Evolutionary conservation across 1,140 invertebrate genomes (phyloP), one percentile per base, ranked within the genome.

Genomic region (Theocolax elegans): DNA sequence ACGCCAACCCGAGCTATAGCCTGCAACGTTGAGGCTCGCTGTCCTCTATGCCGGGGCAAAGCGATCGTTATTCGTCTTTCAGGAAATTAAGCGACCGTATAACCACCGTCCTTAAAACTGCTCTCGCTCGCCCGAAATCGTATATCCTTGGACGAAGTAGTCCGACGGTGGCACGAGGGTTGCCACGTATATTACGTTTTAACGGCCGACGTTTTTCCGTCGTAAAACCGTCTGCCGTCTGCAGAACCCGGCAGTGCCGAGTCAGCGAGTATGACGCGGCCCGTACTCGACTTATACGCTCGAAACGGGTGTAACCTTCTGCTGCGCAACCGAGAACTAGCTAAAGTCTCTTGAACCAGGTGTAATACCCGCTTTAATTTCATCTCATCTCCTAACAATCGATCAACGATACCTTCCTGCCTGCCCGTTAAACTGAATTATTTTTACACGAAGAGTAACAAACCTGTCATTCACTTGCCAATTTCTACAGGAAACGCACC

Each of bases 1-100:
- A 31, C n/a, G 8, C 3, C 1, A 27, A 10, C 23, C 7, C n/a
- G n/a, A n/a, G n/a, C n/a, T n/a, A n/a, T n/a, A n/a, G n/a, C n/a
- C 40, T 6, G 58, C 40, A 15, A 27, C 27, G 21, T 6, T 13
- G 27, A 35, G 21, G 7, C 21, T 53, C 12, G 60, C 51, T 12
- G 15, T 31, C 25, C 6, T n/a, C 17, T 48, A n/a, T 12, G 40
- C 23, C 19, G 9, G 12, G 8, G 62, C 12, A 6, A 48, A 48
- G 6, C 3, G 42, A 48, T 67, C 19, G 42, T 54, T 44, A 44
- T 35, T 54, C 23, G 51, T 10, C 25, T 44, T 21, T 65, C 51
- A 25, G 38, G 40, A 56, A 54, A 56, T 56, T 66, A 46, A 44
- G 53, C 42, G 42, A 19, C 53, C 42, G 19, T 65, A 65, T 44